Percentiles rank a stretch among this genome's conserved stretches.
phyloP scores from a whole-genome alignment of 92 coral and sea anemone genomes.

The Chrysogorgia sp. region DNA sequence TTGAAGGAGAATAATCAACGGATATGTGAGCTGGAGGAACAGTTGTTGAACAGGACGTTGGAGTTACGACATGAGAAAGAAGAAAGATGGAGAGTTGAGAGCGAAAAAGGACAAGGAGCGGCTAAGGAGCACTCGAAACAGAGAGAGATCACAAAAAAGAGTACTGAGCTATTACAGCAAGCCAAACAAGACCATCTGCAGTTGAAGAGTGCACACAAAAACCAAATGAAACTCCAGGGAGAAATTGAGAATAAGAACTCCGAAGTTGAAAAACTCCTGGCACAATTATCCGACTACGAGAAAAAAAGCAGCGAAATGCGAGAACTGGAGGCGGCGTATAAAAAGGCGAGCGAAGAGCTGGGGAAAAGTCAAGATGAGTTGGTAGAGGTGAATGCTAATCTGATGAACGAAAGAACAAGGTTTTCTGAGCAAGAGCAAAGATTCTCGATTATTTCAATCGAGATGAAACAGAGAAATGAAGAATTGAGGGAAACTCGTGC shows the following conservation, averaged over 20 bases:
- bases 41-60: slow-evolving; percentile 70
- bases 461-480: slow-evolving; percentile 33
- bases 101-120: slow-evolving; percentile 63
- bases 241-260: slow-evolving; percentile 48
- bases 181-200: slow-evolving; percentile 65
- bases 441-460: slow-evolving; percentile 19
- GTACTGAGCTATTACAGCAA: slow-evolving; percentile 68
- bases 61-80: slow-evolving; percentile 79
- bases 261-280: slow-evolving; percentile 45
- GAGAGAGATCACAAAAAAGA: slow-evolving; percentile 70
- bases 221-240: slow-evolving; percentile 20
- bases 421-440: slow-evolving; percentile 1
- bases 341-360: slow-evolving; percentile 56
- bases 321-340: slow-evolving; percentile 55
- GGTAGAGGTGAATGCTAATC: slow-evolving; percentile 3
- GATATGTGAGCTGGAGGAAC: slow-evolving; percentile 76
- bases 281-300: slow-evolving; percentile 50
- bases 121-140: slow-evolving; percentile 62
- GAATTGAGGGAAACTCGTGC: slow-evolving; percentile 29
- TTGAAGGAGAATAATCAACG: slow-evolving; percentile 80
- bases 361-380: slow-evolving; percentile 59
- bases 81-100: slow-evolving; percentile 69
- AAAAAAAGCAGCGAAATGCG: slow-evolving; percentile 51
- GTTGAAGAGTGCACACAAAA: slow-evolving; percentile 30
- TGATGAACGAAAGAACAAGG: slow-evolving; percentile 23